Evolutionary conservation across 2,113 vertebrate genomes (phyloP).

Genomic region (Pitta sordida): DNA sequence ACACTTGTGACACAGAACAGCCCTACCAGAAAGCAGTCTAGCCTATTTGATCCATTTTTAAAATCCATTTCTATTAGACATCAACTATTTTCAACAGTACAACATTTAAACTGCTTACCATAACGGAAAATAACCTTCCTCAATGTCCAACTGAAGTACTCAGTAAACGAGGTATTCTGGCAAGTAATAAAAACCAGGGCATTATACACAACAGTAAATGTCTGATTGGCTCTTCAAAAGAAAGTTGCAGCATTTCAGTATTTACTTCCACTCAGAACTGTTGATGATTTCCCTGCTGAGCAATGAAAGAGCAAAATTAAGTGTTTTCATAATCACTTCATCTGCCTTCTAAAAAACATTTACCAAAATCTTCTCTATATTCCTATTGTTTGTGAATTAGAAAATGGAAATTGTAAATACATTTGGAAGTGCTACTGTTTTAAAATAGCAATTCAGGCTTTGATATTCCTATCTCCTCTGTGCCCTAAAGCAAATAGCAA

Average conservation of each 20-base stretch:
- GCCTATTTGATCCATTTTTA: neutral
- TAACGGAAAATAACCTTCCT: slow-evolving; percentile 2
- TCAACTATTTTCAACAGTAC: neutral
- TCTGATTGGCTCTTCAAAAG: slow-evolving; percentile 49
- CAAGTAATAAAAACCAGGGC: slow-evolving; percentile 43
- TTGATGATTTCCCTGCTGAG: slow-evolving; percentile 29
- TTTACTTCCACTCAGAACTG: slow-evolving; percentile 54
- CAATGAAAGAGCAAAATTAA: slow-evolving; percentile 42
- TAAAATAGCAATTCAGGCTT: neutral
- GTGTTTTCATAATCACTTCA: slow-evolving; percentile 17
- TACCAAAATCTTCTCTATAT: slow-evolving; percentile 29
- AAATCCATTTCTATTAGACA: slow-evolving; percentile 2
- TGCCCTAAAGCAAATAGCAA: neutral
- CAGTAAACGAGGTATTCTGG: slow-evolving; percentile 12
- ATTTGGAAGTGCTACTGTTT: slow-evolving; percentile 4
- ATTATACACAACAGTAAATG: slow-evolving; percentile 46
- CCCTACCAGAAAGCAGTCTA: neutral
- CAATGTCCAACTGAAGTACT: neutral
- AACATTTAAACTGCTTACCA: neutral
- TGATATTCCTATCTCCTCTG: neutral
- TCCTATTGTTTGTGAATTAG: slow-evolving; percentile 15
- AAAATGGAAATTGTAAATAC: neutral
- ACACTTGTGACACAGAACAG: neutral
- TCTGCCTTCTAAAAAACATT: slow-evolving; percentile 39
- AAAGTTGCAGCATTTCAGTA: slow-evolving; percentile 57